These are phyloP conservation scores for Nymphalis polychloros DNA, from an alignment of 2,888 invertebrate genomes.

Conservation along the genomic window DNA sequence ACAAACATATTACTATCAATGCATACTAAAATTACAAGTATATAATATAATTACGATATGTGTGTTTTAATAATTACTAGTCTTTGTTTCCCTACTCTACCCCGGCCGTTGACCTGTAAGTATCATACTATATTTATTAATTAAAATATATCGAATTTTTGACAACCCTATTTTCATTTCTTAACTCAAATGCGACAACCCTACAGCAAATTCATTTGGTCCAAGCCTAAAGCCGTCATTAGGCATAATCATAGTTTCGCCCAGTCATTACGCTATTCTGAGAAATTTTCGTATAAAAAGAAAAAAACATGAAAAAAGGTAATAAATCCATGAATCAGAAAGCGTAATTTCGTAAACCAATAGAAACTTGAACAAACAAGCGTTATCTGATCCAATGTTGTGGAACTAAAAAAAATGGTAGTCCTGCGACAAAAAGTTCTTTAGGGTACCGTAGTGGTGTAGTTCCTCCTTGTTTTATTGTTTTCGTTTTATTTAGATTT, in stretches of 20 bases:
- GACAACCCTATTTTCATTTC: too few relatives aligned
- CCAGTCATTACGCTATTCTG: not conserved
- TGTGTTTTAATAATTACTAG: too few relatives aligned
- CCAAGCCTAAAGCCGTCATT: not conserved
- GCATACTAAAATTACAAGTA: too few relatives aligned
- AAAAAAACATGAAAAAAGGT: conserved; percentile 28
- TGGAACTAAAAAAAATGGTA: conserved; percentile 30
- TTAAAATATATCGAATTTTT: too few relatives aligned
- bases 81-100: too few relatives aligned
- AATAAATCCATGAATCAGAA: conserved; percentile 35
- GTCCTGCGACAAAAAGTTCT: not conserved
- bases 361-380: conserved; percentile 36
- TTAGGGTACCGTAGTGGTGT: not conserved
- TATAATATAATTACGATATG: too few relatives aligned
- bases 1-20: too few relatives aligned
- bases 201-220: not conserved
- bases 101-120: too few relatives aligned
- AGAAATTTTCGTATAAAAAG: conserved; percentile 10
- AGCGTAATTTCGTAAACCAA: conserved; percentile 40
- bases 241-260: conserved; percentile 9
- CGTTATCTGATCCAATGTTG: conserved; percentile 40
- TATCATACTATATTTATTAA: too few relatives aligned
- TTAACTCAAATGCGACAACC: not conserved
- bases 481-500: not conserved
- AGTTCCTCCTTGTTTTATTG: not conserved